Conservation (phyloP, 2,797 vertebrate genomes). For the Poecilia wingei region DNA sequence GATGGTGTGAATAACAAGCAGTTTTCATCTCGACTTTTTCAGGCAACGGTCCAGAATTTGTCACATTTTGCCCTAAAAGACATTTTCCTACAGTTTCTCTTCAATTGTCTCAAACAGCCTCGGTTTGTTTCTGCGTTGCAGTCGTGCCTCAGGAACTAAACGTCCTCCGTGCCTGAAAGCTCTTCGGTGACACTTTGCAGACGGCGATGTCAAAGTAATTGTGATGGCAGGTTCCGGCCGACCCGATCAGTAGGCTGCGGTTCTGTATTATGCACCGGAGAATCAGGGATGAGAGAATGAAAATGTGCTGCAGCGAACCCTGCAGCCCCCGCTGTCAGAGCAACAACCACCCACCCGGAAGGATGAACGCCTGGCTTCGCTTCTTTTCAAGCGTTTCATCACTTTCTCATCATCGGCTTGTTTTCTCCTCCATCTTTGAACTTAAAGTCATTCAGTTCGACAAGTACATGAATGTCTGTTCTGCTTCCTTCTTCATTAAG, state of each 20-base stretch:
- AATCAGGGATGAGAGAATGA: conserved; percentile 25
- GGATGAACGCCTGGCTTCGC: conserved; percentile 37
- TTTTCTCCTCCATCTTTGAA: background rate
- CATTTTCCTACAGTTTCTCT: background rate
- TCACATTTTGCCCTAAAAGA: background rate
- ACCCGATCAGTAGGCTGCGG: conserved; percentile 60
- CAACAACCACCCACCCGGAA: conserved; percentile 38
- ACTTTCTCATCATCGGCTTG: conserved; percentile 28
- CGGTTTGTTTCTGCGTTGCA: background rate
- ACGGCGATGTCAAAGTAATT: conserved; percentile 46
- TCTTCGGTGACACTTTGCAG: conserved; percentile 52
- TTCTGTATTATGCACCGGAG: conserved; percentile 38
- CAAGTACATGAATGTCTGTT: conserved; percentile 10
- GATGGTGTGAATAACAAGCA: conserved; percentile 1
- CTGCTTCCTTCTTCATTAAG: background rate
- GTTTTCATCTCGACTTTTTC: conserved; percentile 2
- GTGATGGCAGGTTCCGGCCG: conserved; percentile 35
- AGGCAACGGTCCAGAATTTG: background rate
- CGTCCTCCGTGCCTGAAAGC: background rate
- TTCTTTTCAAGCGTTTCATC: conserved; percentile 28
- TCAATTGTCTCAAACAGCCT: background rate
- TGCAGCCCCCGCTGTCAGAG: conserved; percentile 41
- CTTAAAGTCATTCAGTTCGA: conserved; percentile 8
- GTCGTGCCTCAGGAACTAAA: conserved; percentile 7
- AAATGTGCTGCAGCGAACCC: conserved; percentile 26